phyloP scores from a whole-genome alignment of 2,113 vertebrate species.

The Odocoileus virginianus region DNA sequence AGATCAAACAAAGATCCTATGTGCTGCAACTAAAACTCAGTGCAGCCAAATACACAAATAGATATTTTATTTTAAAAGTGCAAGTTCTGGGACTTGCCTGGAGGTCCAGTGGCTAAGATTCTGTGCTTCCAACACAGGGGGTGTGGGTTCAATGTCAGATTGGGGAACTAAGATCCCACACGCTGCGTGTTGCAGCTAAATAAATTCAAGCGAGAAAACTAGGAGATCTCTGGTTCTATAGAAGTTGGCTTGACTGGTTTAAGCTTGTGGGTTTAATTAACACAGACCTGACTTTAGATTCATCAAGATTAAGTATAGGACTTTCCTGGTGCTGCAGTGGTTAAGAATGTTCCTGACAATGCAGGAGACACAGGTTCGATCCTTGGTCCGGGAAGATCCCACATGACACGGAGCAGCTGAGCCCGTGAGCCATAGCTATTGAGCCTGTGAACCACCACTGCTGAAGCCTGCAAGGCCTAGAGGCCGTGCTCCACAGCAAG shows the following conservation, averaged over 20 bases:
- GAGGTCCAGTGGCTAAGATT: not conserved
- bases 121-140: not conserved
- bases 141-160: not conserved
- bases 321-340: not conserved
- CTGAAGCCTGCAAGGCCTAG: fast-evolving
- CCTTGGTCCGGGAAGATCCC: not conserved
- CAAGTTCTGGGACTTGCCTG: not conserved
- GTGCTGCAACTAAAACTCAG: fast-evolving
- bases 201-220: not conserved
- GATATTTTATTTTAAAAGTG: not conserved
- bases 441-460: not conserved
- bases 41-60: not conserved
- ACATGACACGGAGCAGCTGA: not conserved
- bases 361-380: not conserved
- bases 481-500: not conserved
- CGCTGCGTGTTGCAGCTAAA: not conserved
- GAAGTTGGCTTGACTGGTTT: not conserved
- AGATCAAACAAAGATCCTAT: not conserved
- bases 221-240: not conserved
- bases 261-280: not conserved
- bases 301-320: not conserved
- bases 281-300: not conserved
- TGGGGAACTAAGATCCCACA: not conserved
- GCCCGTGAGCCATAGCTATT: not conserved
- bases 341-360: not conserved